Base-by-base conservation (phyloP, 2,113 vertebrate genomes). In the Anguilla japonica region DNA sequence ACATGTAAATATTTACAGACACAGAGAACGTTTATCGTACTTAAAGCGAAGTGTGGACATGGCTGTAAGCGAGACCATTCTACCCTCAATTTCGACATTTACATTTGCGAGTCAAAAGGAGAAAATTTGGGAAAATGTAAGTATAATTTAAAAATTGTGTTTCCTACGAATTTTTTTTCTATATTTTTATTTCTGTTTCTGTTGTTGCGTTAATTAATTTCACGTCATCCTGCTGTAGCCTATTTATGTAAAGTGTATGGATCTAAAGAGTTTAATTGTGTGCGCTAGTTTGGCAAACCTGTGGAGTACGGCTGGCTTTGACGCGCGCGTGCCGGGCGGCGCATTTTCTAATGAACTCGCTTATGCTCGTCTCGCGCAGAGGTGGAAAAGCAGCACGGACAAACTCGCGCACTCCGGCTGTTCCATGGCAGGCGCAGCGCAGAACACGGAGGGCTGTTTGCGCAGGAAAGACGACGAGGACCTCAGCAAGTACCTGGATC, bases 61-160 rank as follows among this genome's bases (percentile, higher is more conserved):
- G 97, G 96, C 97, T 91, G 96, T 98, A 90, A 95, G 95, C 89
- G 97, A 96, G 87, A 96, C 98, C 89, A 97, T 97, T 94, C 95
- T 99, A 85, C 98, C 98, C 85, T 97, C 98, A 39, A 98, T 99
- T 89, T 94, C 98, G 82, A 98, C 98, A n/a, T 99, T 99, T 93
- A 98, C 98, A n/a, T 99, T 99, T 93, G 93, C 97, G 84, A 96
- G 93, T 92, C 97, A 96, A 88, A 97, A 96, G 94, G 96, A 97
- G 26, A 98, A 96, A 93, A 92, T 94, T 90, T 93, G 95, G 92
- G 97, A 97, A 93, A 95, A 97, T 93, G 98, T 99, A 95, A 98
- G 98, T 96, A 92, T 41, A 6, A 53, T 16, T 34, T 79, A 20
- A 39, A 3, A 41, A 5, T 14, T 16, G 53, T 26, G 26, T 40